These are phyloP conservation scores for Hesperia comma DNA, from an alignment of 2,888 invertebrate species.

Conservation along the genomic window DNA sequence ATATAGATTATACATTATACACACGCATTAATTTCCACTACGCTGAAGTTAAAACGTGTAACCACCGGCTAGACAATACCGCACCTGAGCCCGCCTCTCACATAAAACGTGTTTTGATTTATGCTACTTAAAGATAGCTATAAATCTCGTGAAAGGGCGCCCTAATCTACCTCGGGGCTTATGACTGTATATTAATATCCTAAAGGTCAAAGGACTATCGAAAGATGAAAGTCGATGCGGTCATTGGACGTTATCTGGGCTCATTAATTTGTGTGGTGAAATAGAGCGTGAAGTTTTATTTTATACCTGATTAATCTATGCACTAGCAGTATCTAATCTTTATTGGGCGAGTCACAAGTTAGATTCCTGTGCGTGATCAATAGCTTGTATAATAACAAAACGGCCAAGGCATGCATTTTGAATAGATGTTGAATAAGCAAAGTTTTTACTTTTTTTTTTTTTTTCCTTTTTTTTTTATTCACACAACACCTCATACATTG, in stretches of 20 bases:
- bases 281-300: not conserved
- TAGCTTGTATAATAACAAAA: too few relatives aligned
- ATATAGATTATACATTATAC: not conserved
- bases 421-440: too few relatives aligned
- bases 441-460: too few relatives aligned
- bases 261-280: not conserved
- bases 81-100: constrained; percentile 18
- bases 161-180: constrained; percentile 20
- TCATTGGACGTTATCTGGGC: constrained; percentile 9
- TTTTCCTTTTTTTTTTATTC: too few relatives aligned
- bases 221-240: constrained; percentile 16
- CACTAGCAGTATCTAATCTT: too few relatives aligned
- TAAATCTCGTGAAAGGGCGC: constrained; percentile 16
- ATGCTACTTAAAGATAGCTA: constrained; percentile 20
- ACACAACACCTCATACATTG: too few relatives aligned
- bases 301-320: not conserved
- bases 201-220: constrained; percentile 18
- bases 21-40: constrained; percentile 4
- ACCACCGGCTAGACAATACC: constrained; percentile 21
- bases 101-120: constrained; percentile 28
- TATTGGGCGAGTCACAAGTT: too few relatives aligned
- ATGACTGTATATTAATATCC: constrained; percentile 24
- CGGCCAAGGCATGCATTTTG: too few relatives aligned
- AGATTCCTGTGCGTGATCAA: too few relatives aligned
- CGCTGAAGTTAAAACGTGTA: not conserved